Conservation (phyloP, 2,797 vertebrate genomes). For the Microchirus variegatus region DNA sequence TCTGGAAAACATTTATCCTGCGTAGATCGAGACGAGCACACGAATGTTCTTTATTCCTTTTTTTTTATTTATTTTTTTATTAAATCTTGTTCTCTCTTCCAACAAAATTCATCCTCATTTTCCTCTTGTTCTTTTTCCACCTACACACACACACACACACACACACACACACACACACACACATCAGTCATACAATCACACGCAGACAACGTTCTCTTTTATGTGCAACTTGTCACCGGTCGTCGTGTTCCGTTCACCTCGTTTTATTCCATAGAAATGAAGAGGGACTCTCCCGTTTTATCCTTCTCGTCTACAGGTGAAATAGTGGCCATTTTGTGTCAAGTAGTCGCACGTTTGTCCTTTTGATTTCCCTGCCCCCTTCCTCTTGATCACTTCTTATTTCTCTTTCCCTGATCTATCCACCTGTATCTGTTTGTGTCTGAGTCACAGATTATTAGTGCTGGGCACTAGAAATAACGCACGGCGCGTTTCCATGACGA, state of each 20-base stretch:
- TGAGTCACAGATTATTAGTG: too few relatives aligned
- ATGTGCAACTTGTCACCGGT: slow-evolving; percentile 40
- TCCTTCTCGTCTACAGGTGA: slow-evolving; percentile 12
- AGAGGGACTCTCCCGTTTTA: slow-evolving; percentile 3
- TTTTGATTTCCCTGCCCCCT: background rate
- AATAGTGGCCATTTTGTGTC: slow-evolving; percentile 12
- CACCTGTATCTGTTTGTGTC: too few relatives aligned
- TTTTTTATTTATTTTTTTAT: slow-evolving; percentile 16
- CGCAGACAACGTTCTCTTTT: slow-evolving; percentile 3
- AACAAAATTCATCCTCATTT: too few relatives aligned
- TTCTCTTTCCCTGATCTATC: background rate
- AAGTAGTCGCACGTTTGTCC: slow-evolving; percentile 10
- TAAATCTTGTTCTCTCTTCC: background rate
- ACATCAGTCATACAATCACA: too few relatives aligned
- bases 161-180: too few relatives aligned
- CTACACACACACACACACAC: too few relatives aligned
- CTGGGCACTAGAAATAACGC: too few relatives aligned
- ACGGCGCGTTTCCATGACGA: too few relatives aligned
- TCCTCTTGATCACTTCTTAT: background rate
- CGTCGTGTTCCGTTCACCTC: slow-evolving; percentile 31
- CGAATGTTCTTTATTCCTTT: slow-evolving; percentile 57
- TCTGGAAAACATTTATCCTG: too few relatives aligned
- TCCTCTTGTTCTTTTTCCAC: too few relatives aligned
- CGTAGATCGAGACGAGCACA: too few relatives aligned
- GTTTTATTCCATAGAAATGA: slow-evolving; percentile 22